Evolutionary conservation across 2,113 vertebrate species (phyloP).

Genomic region (Myiopsitta monachus): DNA sequence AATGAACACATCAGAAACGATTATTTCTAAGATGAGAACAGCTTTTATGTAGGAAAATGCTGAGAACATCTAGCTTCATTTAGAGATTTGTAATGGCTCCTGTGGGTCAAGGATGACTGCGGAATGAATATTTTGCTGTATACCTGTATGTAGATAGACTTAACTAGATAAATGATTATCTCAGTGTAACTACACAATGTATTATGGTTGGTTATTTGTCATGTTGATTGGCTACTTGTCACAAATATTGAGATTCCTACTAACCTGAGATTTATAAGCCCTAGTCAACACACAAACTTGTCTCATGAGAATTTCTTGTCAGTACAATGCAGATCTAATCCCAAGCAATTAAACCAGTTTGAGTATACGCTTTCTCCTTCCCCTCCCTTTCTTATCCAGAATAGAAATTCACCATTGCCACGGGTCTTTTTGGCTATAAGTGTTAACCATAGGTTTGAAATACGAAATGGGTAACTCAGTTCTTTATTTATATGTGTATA

Average conservation of each 20-base stretch:
- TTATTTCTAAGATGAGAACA: neutral
- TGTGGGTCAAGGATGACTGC: neutral
- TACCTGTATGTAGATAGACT: neutral
- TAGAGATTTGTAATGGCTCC: neutral
- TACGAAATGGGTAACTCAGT: neutral
- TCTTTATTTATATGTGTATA: neutral
- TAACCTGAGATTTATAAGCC: neutral
- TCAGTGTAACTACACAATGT: neutral
- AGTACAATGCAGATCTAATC: neutral
- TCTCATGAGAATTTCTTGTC: neutral
- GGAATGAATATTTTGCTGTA: neutral
- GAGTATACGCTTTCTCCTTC: neutral
- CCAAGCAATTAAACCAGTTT: neutral
- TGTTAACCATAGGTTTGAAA: neutral
- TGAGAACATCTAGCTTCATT: neutral
- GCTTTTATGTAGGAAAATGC: neutral
- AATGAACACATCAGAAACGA: neutral
- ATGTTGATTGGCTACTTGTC: neutral
- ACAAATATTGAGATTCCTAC: neutral
- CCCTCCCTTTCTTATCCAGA: neutral
- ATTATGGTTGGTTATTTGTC: neutral
- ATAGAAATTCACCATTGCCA: neutral
- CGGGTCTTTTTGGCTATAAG: neutral
- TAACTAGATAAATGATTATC: neutral
- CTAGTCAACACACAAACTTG: neutral